A percentile compares a stretch with the other conserved stretches of the same genome.
Conservation (phyloP, 2,113 vertebrate species). For the Cheilinus undulatus region DNA sequence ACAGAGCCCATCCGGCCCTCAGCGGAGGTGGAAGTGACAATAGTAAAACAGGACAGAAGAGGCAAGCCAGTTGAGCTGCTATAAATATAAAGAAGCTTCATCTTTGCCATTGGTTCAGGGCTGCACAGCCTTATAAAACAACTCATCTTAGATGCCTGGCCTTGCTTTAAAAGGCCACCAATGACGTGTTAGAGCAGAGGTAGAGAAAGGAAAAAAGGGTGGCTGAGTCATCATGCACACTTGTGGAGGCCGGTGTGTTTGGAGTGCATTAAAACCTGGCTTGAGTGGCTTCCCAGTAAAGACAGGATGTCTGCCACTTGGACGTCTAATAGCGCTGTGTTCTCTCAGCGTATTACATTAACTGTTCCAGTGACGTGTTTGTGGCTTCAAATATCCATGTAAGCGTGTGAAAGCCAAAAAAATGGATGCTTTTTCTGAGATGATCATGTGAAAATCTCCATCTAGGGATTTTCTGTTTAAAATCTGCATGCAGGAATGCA, state of each 20-base stretch:
- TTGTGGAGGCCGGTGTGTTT: conserved; percentile 49
- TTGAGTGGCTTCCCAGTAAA: conserved; percentile 61
- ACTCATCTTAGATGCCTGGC: conserved; percentile 25
- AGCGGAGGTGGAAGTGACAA: conserved; percentile 56
- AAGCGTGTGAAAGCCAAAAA: conserved; percentile 13
- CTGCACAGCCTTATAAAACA: conserved; percentile 71
- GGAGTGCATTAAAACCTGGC: conserved; percentile 61
- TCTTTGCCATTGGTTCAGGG: conserved; percentile 51
- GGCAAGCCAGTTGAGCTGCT: conserved; percentile 42
- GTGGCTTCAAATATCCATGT: conserved; percentile 35
- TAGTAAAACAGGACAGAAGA: conserved; percentile 41
- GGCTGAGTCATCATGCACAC: conserved; percentile 67
- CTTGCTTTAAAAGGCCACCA: conserved; percentile 63
- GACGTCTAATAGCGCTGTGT: conserved; percentile 33
- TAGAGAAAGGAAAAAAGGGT: conserved; percentile 38
- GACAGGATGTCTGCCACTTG: conserved; percentile 62
- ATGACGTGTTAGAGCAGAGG: conserved; percentile 54
- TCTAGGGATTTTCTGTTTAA: conserved; percentile 4
- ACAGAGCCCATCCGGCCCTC: conserved; percentile 46
- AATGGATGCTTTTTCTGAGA: background rate
- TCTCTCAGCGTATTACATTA: conserved; percentile 26
- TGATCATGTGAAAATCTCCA: conserved; percentile 6
- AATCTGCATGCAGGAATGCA: conserved; percentile 30
- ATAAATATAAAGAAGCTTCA: conserved; percentile 66
- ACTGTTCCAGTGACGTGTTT: conserved; percentile 21